Conservation (phyloP, 2,888 invertebrate species). For the Capitulum mitella region DNA sequence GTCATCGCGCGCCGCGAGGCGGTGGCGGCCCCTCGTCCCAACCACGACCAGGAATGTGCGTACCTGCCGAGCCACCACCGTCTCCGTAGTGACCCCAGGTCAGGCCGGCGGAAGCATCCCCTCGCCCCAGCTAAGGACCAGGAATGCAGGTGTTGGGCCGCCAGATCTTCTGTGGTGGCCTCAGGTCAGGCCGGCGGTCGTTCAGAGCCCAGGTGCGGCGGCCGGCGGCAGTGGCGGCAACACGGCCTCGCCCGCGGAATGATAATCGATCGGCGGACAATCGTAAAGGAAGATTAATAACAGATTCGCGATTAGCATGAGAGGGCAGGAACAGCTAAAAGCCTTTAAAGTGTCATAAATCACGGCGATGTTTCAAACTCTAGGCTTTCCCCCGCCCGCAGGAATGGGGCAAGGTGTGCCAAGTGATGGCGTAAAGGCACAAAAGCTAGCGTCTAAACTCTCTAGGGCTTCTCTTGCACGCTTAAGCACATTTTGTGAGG, state of each 20-base stretch:
- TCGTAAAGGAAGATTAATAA: conserved; percentile 24
- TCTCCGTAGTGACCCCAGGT: not conserved
- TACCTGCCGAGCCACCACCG: too few relatives aligned
- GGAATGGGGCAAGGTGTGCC: not conserved
- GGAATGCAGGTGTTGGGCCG: too few relatives aligned
- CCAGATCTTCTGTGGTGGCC: too few relatives aligned
- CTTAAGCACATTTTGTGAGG: too few relatives aligned
- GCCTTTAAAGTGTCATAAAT: conserved; percentile 22
- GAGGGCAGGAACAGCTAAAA: conserved; percentile 22
- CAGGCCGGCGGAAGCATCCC: not conserved
- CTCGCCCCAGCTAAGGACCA: too few relatives aligned
- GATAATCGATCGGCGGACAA: conserved; percentile 16
- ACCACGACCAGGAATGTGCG: too few relatives aligned
- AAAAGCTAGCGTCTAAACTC: too few relatives aligned
- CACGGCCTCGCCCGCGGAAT: not conserved
- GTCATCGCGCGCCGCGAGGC: not conserved
- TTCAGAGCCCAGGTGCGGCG: too few relatives aligned
- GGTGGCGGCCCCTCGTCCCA: too few relatives aligned
- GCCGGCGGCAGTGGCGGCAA: not conserved
- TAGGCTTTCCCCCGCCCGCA: not conserved
- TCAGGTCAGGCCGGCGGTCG: too few relatives aligned
- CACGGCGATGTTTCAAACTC: not conserved
- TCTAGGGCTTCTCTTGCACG: too few relatives aligned
- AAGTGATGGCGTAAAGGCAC: too few relatives aligned
- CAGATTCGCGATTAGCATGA: conserved; percentile 17